phyloP scores from a whole-genome alignment of 2,113 vertebrate species.

The Malurus alboscapulatus region DNA sequence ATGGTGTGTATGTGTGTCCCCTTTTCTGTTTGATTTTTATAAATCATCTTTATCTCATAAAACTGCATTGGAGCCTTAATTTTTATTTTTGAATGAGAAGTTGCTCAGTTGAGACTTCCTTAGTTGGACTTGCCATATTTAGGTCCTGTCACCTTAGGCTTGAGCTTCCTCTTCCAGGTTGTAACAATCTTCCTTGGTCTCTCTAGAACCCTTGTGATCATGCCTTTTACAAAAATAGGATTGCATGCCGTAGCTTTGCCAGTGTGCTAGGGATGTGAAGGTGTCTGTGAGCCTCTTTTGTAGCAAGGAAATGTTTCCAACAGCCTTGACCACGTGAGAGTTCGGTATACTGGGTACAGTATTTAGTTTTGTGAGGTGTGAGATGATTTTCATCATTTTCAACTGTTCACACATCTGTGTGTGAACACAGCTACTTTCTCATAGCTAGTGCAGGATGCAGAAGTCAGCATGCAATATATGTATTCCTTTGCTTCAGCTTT shows the following conservation, averaged over 20 bases:
- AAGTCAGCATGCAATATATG: rapidly evolving
- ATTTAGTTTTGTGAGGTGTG: not conserved
- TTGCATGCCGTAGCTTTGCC: not conserved
- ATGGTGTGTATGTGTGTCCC: rapidly evolving
- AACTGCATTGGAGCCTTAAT: not conserved
- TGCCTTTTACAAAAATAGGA: not conserved
- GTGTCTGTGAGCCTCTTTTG: not conserved
- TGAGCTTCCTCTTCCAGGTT: not conserved
- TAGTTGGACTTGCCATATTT: not conserved
- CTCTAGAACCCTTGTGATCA: not conserved
- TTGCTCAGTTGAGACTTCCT: not conserved
- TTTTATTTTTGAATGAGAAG: not conserved
- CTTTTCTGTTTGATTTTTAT: not conserved
- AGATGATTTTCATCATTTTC: not conserved
- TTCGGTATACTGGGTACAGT: not conserved
- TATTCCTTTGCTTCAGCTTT: not conserved
- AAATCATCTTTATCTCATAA: not conserved
- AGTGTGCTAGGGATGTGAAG: rapidly evolving
- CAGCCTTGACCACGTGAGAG: not conserved
- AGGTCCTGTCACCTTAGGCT: not conserved
- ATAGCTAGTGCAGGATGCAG: not conserved
- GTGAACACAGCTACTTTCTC: not conserved
- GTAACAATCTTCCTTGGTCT: not conserved
- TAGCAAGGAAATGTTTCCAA: not conserved
- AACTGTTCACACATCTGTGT: not conserved